Evolutionary conservation across 2,797 vertebrate genomes (phyloP).

Genomic region (Gymnocypris eckloni): DNA sequence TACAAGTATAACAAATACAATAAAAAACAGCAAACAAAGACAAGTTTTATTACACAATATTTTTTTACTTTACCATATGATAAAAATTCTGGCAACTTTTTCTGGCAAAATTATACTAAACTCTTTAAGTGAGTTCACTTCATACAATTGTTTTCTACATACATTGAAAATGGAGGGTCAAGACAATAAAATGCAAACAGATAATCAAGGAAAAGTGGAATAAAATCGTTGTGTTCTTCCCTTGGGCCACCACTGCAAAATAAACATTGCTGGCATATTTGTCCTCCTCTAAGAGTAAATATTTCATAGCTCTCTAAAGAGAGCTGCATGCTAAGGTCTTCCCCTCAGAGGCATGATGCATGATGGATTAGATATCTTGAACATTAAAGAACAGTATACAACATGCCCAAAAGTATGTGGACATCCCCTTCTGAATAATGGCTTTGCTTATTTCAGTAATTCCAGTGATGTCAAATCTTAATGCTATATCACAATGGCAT

Average conservation of each 20-base stretch:
- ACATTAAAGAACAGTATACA: not conserved
- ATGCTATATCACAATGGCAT: not conserved
- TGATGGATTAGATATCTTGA: slow-evolving; percentile 7
- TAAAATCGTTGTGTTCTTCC: not conserved
- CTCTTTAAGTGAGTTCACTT: too few species aligned
- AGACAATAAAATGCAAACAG: not conserved
- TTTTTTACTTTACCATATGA: too few species aligned
- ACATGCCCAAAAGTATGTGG: not conserved
- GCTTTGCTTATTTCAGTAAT: not conserved
- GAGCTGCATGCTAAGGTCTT: not conserved
- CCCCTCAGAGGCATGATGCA: not conserved
- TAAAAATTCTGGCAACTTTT: too few species aligned
- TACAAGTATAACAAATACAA: too few species aligned
- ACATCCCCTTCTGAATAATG: not conserved
- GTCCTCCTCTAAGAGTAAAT: not conserved
- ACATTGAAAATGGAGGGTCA: not conserved
- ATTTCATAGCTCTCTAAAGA: not conserved
- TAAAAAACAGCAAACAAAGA: too few species aligned
- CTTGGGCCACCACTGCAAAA: not conserved
- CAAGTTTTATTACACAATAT: too few species aligned
- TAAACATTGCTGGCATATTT: slow-evolving; percentile 28
- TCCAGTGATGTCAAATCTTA: slow-evolving; percentile 1
- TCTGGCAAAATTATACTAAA: too few species aligned
- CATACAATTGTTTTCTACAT: too few species aligned
- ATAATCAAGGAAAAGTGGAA: not conserved